Base-by-base conservation (phyloP, 2,888 invertebrate genomes). In the Eupithecia tripunctaria region DNA sequence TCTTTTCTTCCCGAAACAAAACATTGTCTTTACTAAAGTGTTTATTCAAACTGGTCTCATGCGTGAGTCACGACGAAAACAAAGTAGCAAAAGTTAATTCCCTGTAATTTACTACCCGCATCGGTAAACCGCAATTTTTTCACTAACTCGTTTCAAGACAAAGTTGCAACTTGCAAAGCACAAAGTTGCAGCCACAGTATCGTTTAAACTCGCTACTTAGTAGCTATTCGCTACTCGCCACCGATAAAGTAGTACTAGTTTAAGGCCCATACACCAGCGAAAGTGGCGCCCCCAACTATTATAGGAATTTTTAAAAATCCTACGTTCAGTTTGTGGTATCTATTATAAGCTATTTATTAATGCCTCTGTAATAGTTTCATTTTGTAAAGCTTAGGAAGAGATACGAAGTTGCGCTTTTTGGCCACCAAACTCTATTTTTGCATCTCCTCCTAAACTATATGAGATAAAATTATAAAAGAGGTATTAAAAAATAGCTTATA, bases 171-270 rank as follows among this genome's bases (percentile, higher is more conserved):
- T 63, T n/a, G 32, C 62, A 29, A 62, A 62, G 62, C 27, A 63
- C 62, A 32, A 63, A 63, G 62, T 63, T 63, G 32, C 56, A 56
- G 62, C 36, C 62, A 63, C 62, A 63, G 62, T n/a, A 12, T 63
- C 29, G 10, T 8, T 21, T 10, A 63, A n/a, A 63, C 62, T 63
- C 29, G 29, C 62, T 63, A 63, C 62, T 32, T 62, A 36, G n/a
- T 36, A 36, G 32, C 62, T 36, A 63, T n/a, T 36, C 32, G 32
- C 36, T 36, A 63, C 62, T 36, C 7, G n/a, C 62, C 62, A 63
- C 62, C 32, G 29, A 29, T 29, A n/a, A n/a, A 32, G 32, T n/a
- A 32, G n/a, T 8, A 29, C 7, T 29, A 32, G 60, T 62, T 32
- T n/a, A 18, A n/a, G n/a, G n/a, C n/a, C n/a, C n/a, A n/a, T n/a